Percentiles rank a stretch among this genome's conserved stretches.
These are phyloP conservation scores for Xylophagus ater DNA, from an alignment of 2,888 invertebrate genomes.

Conservation along the genomic window DNA sequence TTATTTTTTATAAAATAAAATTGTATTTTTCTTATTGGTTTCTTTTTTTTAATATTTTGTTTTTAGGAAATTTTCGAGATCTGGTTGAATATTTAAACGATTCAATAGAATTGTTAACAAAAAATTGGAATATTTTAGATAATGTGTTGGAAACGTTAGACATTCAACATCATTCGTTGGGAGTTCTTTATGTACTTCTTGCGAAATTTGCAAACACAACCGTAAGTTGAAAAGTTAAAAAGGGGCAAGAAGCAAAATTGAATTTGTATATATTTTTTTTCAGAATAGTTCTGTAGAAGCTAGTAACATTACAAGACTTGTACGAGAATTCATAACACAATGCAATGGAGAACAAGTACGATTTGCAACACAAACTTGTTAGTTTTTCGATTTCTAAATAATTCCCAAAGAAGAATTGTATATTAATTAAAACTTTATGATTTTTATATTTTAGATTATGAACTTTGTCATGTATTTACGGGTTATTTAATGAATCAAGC, in stretches of 20 bases:
- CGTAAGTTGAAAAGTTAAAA: constrained; percentile 39
- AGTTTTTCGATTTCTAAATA: constrained; percentile 42
- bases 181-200: constrained; percentile 74
- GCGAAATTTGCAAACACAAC: constrained; percentile 60
- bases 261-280: constrained; percentile 12
- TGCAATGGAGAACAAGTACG: constrained; percentile 87
- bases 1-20: no score
- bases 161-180: constrained; percentile 82
- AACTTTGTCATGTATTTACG: constrained; percentile 76
- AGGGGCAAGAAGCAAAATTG: not conserved
- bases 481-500: constrained; percentile 66
- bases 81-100: constrained; percentile 62
- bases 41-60: constrained; percentile 3
- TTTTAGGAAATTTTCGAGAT: constrained; percentile 62
- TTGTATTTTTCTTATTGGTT: no score
- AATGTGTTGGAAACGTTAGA: constrained; percentile 86
- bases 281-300: constrained; percentile 30
- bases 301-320: constrained; percentile 49
- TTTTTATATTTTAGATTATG: constrained; percentile 56
- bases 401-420: constrained; percentile 4
- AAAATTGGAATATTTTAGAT: constrained; percentile 75
- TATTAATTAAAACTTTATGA: constrained; percentile 6
- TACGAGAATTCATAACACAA: constrained; percentile 74
- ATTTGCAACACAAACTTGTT: constrained; percentile 75
- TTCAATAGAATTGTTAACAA: constrained; percentile 67